Evolutionary conservation across 2,888 invertebrate species (phyloP), one percentile per base, ranked within the genome.

Genomic region (Empis stercorea): DNA sequence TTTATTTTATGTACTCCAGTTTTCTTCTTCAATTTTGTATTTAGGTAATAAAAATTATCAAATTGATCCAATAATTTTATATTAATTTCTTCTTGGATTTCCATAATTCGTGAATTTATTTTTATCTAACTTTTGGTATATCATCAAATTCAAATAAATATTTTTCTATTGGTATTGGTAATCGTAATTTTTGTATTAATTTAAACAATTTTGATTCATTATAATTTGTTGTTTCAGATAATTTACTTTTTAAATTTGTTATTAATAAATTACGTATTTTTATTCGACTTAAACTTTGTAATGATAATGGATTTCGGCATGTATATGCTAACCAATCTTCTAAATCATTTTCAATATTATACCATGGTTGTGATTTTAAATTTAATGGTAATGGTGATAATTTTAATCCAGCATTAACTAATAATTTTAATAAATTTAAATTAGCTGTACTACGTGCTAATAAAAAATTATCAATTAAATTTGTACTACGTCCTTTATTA

Each of bases 141-240:
- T 68, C 68, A 43, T 59, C 54, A 48, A 64, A 67, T 13, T 66
- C 59, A 52, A 56, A 55, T 11, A 68, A 53, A 53, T 60, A 68
- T 48, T 52, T 54, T 48, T 66, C 61, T 27, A 68, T 47, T 3
- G 56, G 55, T 32, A 49, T 52, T 11, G 68, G 68, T 46, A 68
- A 57, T 44, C 56, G 61, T 27, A 64, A 58, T 48, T 60, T 56
- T 40, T 58, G 57, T 10, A 66, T 59, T 20, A 68, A 58, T 44
- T 54, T 53, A n/a, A 55, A 54, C 43, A 68, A 45, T 20, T 60
- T 59, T 4, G 68, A 66, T 40, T 61, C 59, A 47, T 47, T 52
- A 41, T 48, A 48, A 23, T 59, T 52, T 37, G 51, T 57, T 10
- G 63, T 64, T 34, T 63, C 54, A 4, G 57, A 55, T 49, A 59